Base-by-base conservation (phyloP, 2,797 vertebrate species). In the Simalia tracyae region DNA sequence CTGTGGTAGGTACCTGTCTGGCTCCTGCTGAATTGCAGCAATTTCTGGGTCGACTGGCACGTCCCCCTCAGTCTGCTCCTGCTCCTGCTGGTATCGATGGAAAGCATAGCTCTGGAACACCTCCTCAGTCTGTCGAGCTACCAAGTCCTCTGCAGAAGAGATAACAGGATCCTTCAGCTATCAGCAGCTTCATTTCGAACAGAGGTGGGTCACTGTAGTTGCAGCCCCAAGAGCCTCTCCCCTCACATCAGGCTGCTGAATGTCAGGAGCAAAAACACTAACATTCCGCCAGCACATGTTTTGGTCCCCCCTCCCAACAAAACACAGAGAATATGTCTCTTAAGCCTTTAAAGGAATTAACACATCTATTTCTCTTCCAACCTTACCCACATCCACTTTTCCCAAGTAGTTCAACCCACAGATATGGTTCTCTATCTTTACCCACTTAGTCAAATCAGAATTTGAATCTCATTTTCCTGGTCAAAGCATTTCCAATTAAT, bases 41-140 rank as follows among this genome's bases (percentile, higher is more conserved):
- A 98, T 97, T 96, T 98, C 98, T 0, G 97, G 97, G 93, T 97
- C 97, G 0, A 42, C 24, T 0, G 96, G 97, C 22, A 95, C 81
- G 1, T 96, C 96, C 0, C 93, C 96, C 14, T 96, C 97, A 1
- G 96, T 94, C 5, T 97, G 96, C 86, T 96, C 93, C 57, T 96
- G 97, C 88, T 98, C 98, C 94, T 97, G 97, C 24, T 93, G 96
- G 81, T 97, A 97, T 90, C 97, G 96, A 95, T 97, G 90, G 93
- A 94, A 97, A 85, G 97, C 97, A 3, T 97, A 98, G 94, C 97
- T 98, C 26, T 92, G 95, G 91, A 98, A 98, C 89, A 98, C 97
- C 89, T 96, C 97, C 93, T 97, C 97, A 0, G 98, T 97, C 91
- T 98, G 96, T 85, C 91, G 56, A 0, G 90, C 97, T 89, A 98